phyloP scores from a whole-genome alignment of 2,113 vertebrate genomes.

The Plecturocebus donacophilus region DNA sequence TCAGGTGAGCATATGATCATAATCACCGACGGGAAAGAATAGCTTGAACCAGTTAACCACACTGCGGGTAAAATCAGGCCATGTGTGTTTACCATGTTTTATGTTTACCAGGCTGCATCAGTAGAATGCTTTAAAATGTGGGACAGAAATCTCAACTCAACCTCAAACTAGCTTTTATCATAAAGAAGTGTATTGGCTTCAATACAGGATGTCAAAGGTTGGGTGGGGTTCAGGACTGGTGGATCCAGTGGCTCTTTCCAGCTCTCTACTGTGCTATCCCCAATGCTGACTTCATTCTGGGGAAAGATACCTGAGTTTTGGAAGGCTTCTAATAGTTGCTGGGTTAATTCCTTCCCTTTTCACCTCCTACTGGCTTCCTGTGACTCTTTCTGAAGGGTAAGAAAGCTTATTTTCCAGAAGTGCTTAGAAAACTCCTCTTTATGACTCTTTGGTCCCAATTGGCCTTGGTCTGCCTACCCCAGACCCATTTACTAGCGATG shows the following conservation, averaged over 20 bases:
- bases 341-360: not conserved
- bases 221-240: not conserved
- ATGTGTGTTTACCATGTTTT: not conserved
- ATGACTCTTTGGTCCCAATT: not conserved
- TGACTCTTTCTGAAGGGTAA: conserved; percentile 6
- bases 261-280: not conserved
- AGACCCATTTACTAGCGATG: not conserved
- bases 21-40: not conserved
- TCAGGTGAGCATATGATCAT: not conserved
- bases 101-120: not conserved
- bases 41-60: not conserved
- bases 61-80: not conserved
- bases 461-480: not conserved
- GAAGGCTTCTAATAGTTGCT: not conserved
- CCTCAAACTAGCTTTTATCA: not conserved
- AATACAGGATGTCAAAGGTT: not conserved
- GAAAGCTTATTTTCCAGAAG: not conserved
- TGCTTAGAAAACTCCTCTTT: not conserved
- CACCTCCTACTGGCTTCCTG: not conserved
- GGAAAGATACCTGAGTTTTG: not conserved
- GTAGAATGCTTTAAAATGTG: not conserved
- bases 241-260: not conserved
- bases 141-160: not conserved
- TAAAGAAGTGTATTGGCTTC: not conserved
- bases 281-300: not conserved